Percentiles rank a stretch among this genome's conserved stretches.
These are phyloP conservation scores for Aeoliscus strigatus DNA, from an alignment of 2,797 vertebrate species.

Conservation along the genomic window DNA sequence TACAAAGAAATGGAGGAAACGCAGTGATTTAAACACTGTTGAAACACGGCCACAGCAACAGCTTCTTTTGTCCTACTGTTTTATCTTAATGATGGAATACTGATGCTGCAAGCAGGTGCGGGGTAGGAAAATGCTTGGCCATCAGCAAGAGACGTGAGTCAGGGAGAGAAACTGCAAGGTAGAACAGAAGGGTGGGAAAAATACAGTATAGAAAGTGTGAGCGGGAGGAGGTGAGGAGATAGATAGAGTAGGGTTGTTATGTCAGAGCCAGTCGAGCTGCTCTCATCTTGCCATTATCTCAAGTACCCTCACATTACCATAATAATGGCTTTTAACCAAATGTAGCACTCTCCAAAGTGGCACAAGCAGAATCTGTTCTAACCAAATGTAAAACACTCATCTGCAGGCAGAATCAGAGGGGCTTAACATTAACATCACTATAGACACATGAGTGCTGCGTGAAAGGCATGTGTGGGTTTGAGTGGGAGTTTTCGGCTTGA, in stretches of 20 bases:
- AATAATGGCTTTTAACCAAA: conserved; percentile 80
- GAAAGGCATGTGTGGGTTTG: conserved; percentile 60
- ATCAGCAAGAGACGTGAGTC: conserved; percentile 51
- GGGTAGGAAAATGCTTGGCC: conserved; percentile 18
- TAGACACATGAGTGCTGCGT: conserved; percentile 49
- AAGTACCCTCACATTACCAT: conserved; percentile 78
- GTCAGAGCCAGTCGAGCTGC: conserved; percentile 73
- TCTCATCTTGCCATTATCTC: conserved; percentile 78
- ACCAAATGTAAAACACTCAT: conserved; percentile 73
- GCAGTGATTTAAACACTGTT: conserved; percentile 33
- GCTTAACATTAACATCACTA: conserved; percentile 57
- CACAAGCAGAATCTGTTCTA: conserved; percentile 66
- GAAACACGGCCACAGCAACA: conserved; percentile 36
- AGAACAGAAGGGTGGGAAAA: conserved; percentile 24
- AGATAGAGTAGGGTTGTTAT: conserved; percentile 71
- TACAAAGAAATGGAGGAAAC: conserved; percentile 16
- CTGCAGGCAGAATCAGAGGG: conserved; percentile 53
- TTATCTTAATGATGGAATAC: conserved; percentile 50
- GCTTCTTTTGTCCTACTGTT: conserved; percentile 37
- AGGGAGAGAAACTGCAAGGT: conserved; percentile 42
- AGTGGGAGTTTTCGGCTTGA: conserved; percentile 62
- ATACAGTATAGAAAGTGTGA: conserved; percentile 39
- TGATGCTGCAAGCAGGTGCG: conserved; percentile 25
- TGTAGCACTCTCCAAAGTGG: conserved; percentile 72
- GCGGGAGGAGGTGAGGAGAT: conserved; percentile 62